Evolutionary conservation across 2,113 vertebrate genomes (phyloP).

Genomic region (Charadrius vociferus): DNA sequence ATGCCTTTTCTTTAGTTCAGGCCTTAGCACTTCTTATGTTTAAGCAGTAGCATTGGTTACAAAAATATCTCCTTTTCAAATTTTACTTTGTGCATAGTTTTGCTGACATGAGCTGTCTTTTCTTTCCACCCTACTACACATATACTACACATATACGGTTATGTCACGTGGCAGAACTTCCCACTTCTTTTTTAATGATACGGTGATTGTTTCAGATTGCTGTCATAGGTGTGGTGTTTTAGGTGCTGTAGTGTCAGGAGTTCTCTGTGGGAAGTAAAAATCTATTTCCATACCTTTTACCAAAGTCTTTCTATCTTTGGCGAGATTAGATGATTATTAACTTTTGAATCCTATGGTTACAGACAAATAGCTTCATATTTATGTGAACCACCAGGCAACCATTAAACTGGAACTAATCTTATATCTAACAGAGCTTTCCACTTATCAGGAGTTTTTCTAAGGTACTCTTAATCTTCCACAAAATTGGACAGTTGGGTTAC

Average conservation of each 20-base stretch:
- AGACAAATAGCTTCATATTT: background rate
- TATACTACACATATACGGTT: background rate
- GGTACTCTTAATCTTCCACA: background rate
- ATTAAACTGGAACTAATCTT: background rate
- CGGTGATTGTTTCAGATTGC: background rate
- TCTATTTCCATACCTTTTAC: background rate
- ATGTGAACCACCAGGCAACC: background rate
- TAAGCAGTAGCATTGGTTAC: background rate
- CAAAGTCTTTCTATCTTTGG: background rate
- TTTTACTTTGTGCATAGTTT: background rate
- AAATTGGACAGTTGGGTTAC: background rate
- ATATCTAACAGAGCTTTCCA: background rate
- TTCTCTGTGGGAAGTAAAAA: background rate
- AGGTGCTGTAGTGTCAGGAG: background rate
- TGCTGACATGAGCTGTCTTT: background rate
- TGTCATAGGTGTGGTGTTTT: background rate
- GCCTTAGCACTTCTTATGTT: background rate
- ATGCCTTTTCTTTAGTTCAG: background rate
- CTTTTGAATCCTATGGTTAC: background rate
- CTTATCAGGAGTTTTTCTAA: background rate
- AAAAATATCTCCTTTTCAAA: background rate
- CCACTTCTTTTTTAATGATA: background rate
- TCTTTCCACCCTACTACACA: background rate
- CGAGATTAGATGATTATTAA: background rate
- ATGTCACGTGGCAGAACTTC: background rate